Evolutionary conservation across 2,113 vertebrate species (phyloP).

Genomic region (Egretta garzetta): DNA sequence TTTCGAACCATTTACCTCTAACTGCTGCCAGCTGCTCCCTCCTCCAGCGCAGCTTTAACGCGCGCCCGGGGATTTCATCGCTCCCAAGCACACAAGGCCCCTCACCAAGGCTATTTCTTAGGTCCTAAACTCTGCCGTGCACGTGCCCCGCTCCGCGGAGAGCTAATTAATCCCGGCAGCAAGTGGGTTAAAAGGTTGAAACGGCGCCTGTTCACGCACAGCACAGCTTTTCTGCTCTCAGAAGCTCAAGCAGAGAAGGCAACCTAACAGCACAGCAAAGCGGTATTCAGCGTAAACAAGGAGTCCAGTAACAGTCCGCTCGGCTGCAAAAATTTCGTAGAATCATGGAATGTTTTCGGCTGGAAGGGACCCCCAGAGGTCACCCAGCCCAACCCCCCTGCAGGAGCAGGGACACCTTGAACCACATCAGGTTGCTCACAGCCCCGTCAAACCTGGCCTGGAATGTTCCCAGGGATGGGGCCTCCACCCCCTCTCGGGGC

Average conservation of each 20-base stretch:
- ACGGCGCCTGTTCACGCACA: neutral
- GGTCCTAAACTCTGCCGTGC: neutral
- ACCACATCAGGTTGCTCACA: too few species aligned
- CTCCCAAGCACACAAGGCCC: neutral
- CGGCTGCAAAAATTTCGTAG: accelerated
- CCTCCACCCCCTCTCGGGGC: too few species aligned
- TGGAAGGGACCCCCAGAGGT: too few species aligned
- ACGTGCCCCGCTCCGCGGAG: neutral
- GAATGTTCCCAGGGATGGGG: too few species aligned
- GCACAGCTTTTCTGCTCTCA: neutral
- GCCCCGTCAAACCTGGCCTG: too few species aligned
- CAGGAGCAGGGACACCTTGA: too few species aligned
- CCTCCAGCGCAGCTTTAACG: neutral
- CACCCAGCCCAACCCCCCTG: too few species aligned
- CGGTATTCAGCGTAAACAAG: neutral
- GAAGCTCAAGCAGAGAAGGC: neutral
- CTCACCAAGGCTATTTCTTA: neutral
- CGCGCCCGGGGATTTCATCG: neutral
- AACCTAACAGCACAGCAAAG: neutral
- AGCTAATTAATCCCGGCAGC: neutral
- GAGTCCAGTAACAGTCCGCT: neutral
- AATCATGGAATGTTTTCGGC: too few species aligned
- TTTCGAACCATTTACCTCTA: neutral
- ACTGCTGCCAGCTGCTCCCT: neutral
- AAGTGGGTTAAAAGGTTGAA: neutral